Base-by-base conservation (phyloP, 2,113 vertebrate genomes). In the Coryphaenoides rupestris region DNA sequence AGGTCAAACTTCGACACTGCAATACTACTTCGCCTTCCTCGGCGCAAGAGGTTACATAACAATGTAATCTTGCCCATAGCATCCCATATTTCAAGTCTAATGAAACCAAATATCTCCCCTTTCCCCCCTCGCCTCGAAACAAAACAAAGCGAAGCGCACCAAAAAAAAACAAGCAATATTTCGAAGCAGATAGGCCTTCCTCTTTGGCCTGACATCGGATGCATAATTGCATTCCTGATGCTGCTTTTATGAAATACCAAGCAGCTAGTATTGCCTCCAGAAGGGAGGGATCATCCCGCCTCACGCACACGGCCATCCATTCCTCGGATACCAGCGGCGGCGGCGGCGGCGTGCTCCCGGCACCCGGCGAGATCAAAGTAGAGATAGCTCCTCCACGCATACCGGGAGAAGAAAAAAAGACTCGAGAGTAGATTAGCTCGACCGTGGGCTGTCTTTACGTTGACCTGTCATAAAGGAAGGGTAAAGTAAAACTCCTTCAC, bases 181-280 rank as follows among this genome's bases (percentile, higher is more conserved):
- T 68, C 1, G 66, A 85, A 72, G 73, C 73, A 74, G 60, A 52
- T 63, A 59, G 49, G 46, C 28, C 40, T 19, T 12, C 74, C 19
- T 15, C 73, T 59, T 74, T 60, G 57, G 52, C 50, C 67, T 66
- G 60, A 57, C 65, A 76, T 79, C 68, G 77, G 60, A 59, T 63
- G 72, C 33, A 50, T 69, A 74, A 86, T 81, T 76, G 79, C 77
- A 71, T 58, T 76, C 70, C 49, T 84, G 88, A 88, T 86, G 64
- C 84, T 62, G 40, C 77, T 82, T 86, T 75, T 85, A 80, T 83
- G 77, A 77, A 77, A 80, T 70, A 84, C 89, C 83, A 90, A 87
- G n/a, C 86, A 84, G 13, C 14, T 53, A 69, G 75, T 77, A 71
- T 81, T 78, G 71, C 60, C 61, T 83, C 78, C 84, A 85, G 78